Evolutionary conservation across 2,113 vertebrate species (phyloP).

Genomic region (Apteryx owenii): DNA sequence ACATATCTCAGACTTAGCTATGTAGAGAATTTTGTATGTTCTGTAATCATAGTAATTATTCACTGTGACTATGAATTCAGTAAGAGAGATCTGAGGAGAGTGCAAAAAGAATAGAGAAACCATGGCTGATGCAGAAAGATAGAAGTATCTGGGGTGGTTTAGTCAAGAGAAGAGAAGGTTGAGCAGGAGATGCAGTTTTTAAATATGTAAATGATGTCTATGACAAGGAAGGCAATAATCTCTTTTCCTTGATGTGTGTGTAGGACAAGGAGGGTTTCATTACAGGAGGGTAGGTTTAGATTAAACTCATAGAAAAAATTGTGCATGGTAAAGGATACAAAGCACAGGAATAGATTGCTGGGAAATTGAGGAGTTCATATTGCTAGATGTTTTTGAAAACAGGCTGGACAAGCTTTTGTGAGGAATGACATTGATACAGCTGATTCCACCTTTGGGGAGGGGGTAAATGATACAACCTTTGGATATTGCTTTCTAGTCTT

Average conservation of each 20-base stretch:
- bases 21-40: not conserved
- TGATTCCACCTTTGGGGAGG: not conserved
- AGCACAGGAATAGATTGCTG: not conserved
- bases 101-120: not conserved
- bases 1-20: not conserved
- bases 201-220: not conserved
- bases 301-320: not conserved
- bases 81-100: not conserved
- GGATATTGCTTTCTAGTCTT: not conserved
- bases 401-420: not conserved
- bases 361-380: not conserved
- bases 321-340: not conserved
- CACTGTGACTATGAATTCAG: not conserved
- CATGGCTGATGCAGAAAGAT: not conserved
- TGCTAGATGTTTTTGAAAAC: not conserved
- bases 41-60: not conserved
- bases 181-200: not conserved
- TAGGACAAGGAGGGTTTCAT: not conserved
- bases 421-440: not conserved
- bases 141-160: not conserved
- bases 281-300: not conserved
- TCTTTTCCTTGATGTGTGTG: not conserved
- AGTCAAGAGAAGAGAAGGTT: not conserved
- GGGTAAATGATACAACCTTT: slow-evolving; percentile 2
- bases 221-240: not conserved